phyloP scores from a whole-genome alignment of 1,140 invertebrate genomes.

The Centruroides sculpturatus region DNA sequence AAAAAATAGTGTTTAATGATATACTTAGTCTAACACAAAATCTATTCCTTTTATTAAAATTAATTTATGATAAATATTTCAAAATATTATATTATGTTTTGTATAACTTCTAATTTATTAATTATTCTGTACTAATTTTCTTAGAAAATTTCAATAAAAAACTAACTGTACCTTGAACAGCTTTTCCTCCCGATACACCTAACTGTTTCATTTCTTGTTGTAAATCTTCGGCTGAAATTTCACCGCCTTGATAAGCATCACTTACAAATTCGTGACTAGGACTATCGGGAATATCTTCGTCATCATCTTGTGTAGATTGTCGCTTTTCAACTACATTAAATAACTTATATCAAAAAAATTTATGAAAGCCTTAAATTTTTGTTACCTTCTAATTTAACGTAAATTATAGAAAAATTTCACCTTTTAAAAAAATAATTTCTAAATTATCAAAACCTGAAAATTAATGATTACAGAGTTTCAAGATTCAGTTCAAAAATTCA shows the following conservation, averaged over 20 bases:
- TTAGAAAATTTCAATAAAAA: not conserved
- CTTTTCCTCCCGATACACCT: constrained; percentile 20
- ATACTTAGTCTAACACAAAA: no score
- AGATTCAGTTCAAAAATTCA: no score
- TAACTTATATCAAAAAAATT: not conserved
- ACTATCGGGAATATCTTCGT: constrained; percentile 21
- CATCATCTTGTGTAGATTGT: not conserved
- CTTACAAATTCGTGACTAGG: constrained; percentile 33
- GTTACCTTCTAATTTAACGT: no score
- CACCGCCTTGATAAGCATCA: constrained; percentile 27
- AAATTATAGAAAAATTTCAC: no score
- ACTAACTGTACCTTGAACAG: constrained; percentile 5
- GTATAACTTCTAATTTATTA: not conserved
- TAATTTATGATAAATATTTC: no score
- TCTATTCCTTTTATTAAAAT: no score
- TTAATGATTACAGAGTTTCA: no score
- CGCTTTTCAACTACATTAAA: not conserved
- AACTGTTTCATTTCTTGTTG: constrained; percentile 33
- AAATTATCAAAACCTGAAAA: no score
- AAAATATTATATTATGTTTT: not conserved
- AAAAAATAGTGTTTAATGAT: no score
- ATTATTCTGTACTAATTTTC: not conserved
- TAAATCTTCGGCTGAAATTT: constrained; percentile 32
- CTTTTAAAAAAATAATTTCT: no score
- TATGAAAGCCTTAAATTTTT: no score